These are phyloP conservation scores for Callocephalon fimbriatum DNA, from an alignment of 2,113 vertebrate species.

Conservation along the genomic window DNA sequence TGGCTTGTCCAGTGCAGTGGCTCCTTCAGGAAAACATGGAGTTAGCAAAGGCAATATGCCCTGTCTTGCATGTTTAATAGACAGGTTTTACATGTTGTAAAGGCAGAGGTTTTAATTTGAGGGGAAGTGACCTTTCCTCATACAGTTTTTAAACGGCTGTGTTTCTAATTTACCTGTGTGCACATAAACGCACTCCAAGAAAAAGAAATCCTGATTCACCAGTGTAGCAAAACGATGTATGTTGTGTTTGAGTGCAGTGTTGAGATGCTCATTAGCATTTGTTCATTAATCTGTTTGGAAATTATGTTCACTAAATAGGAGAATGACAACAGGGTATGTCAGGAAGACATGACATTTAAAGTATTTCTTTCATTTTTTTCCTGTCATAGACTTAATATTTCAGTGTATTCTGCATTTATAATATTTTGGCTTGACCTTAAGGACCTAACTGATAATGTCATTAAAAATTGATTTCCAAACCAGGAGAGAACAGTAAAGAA, in stretches of 20 bases:
- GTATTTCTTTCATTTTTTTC: not conserved
- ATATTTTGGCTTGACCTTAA: not conserved
- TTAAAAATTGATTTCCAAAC: not conserved
- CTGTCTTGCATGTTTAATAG: not conserved
- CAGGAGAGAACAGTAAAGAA: not conserved
- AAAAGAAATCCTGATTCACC: not conserved
- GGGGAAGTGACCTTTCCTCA: not conserved
- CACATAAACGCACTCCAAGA: not conserved
- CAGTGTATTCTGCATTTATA: not conserved
- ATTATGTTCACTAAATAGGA: not conserved
- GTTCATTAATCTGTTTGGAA: not conserved
- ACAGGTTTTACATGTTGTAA: not conserved
- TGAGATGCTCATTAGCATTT: not conserved
- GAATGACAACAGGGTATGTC: not conserved
- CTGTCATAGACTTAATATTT: not conserved
- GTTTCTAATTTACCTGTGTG: not conserved
- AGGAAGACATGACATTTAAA: not conserved
- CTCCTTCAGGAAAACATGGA: not conserved
- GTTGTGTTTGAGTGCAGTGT: not conserved
- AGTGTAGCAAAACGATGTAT: fast-evolving
- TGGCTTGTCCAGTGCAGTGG: not conserved
- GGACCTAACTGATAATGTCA: not conserved
- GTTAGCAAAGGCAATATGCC: not conserved
- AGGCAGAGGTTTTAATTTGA: not conserved
- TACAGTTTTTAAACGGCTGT: not conserved